Conservation (phyloP, 2,113 vertebrate species). For the Pheucticus melanocephalus region DNA sequence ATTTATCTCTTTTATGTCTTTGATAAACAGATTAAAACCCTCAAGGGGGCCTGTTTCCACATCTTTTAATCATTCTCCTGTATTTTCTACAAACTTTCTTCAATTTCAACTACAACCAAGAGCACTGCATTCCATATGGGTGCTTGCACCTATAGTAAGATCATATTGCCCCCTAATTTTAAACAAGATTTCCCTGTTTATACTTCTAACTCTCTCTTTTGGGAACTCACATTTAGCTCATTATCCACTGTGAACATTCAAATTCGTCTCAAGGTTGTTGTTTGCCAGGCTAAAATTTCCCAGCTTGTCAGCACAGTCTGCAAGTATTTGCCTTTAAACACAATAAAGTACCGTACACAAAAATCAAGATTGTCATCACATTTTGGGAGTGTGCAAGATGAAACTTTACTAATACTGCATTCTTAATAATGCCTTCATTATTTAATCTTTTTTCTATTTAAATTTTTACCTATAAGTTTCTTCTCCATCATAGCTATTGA, state of each 20-base stretch:
- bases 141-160: background rate
- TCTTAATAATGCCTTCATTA: background rate
- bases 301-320: background rate
- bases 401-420: background rate
- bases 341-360: background rate
- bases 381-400: background rate
- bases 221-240: background rate
- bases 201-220: background rate
- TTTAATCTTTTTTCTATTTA: background rate
- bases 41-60: background rate
- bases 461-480: background rate
- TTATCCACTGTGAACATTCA: background rate
- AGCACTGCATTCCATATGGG: background rate
- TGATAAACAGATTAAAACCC: conserved; percentile 25
- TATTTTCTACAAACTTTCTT: background rate
- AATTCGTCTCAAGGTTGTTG: background rate
- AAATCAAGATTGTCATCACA: background rate
- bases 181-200: background rate
- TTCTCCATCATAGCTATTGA: background rate
- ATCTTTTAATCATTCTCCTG: background rate
- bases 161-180: background rate
- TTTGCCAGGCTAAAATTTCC: background rate
- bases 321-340: background rate
- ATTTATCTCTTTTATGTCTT: conserved; percentile 24
- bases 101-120: background rate